These are phyloP conservation scores for Hyperoodon ampullatus DNA, from an alignment of 2,113 vertebrate genomes.

Conservation along the genomic window DNA sequence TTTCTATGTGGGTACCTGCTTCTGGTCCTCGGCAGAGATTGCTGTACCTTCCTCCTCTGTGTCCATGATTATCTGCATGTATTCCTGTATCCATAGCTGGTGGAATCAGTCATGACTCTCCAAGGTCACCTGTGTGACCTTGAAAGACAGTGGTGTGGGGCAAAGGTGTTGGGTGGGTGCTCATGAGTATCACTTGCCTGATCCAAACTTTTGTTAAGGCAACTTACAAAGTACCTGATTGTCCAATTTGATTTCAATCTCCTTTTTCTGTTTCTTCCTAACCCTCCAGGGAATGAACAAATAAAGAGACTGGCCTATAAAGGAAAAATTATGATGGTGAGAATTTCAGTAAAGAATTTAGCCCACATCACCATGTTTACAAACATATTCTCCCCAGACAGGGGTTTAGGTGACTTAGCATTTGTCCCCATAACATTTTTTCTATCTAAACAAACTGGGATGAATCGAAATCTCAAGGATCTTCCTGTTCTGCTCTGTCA, in stretches of 20 bases:
- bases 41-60: too few species aligned
- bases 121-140: constrained; percentile 38
- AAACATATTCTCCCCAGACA: not conserved
- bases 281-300: not conserved
- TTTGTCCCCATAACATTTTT: not conserved
- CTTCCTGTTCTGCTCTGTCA: not conserved
- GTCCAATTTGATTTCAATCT: not conserved
- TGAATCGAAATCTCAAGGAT: not conserved
- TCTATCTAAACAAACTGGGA: not conserved
- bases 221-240: not conserved
- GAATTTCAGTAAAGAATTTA: not conserved
- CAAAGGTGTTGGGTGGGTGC: too few species aligned
- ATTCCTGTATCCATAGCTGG: not conserved
- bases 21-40: not conserved
- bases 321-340: not conserved
- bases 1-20: not conserved
- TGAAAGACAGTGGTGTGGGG: not conserved
- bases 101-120: not conserved
- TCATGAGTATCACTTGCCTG: not conserved
- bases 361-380: not conserved
- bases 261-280: not conserved
- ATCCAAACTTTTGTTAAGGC: not conserved
- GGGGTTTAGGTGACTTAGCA: not conserved
- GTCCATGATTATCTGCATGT: not conserved
- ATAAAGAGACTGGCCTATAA: not conserved